Evolutionary conservation across 2,797 vertebrate species (phyloP).

Genomic region (Austrolebias charrua): DNA sequence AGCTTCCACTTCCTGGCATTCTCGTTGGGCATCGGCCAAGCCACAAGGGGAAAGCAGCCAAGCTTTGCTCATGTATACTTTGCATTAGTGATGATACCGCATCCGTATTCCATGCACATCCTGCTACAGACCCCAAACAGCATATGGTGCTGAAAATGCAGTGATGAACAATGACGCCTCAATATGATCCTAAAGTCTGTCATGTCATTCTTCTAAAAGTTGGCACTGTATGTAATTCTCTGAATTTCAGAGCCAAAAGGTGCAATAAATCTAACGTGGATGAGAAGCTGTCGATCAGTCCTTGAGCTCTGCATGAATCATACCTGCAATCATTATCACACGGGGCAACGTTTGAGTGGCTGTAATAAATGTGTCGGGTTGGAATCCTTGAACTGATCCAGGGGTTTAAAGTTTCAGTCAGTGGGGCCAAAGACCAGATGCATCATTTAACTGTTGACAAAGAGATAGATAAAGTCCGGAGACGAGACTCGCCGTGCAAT

Average conservation of each 20-base stretch:
- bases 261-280: slow-evolving; percentile 4
- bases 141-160: slow-evolving; percentile 60
- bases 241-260: slow-evolving; percentile 4
- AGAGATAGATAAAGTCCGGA: slow-evolving; percentile 13
- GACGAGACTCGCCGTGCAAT: slow-evolving; percentile 28
- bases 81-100: slow-evolving; percentile 35
- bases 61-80: slow-evolving; percentile 20
- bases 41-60: slow-evolving; percentile 31
- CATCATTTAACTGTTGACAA: slow-evolving; percentile 32
- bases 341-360: neutral
- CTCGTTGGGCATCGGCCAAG: slow-evolving; percentile 38
- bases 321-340: slow-evolving; percentile 5
- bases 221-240: neutral
- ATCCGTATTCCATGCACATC: slow-evolving; percentile 48
- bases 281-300: slow-evolving; percentile 5
- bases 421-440: slow-evolving; percentile 13
- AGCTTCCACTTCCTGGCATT: slow-evolving; percentile 28
- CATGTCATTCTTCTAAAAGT: slow-evolving; percentile 13
- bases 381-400: slow-evolving; percentile 24
- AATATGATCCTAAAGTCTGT: slow-evolving; percentile 15
- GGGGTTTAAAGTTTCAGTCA: slow-evolving; percentile 15
- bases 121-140: slow-evolving; percentile 36
- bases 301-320: slow-evolving; percentile 14
- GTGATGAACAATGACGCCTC: slow-evolving; percentile 22
- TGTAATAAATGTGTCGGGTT: slow-evolving; percentile 18